These are phyloP conservation scores for Morelia viridis DNA, from an alignment of 2,797 vertebrate species.

Conservation along the genomic window DNA sequence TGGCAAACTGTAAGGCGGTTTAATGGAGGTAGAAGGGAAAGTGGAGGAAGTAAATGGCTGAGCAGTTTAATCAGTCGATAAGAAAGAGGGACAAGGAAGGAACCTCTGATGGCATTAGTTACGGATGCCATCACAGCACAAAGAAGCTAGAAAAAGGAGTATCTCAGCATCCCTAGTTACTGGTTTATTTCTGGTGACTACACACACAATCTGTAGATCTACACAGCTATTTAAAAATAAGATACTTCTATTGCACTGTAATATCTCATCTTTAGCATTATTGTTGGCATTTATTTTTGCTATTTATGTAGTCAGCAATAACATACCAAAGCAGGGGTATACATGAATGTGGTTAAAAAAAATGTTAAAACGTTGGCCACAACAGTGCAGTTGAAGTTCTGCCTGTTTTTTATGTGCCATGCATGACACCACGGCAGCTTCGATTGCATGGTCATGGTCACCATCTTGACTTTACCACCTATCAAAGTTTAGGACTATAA, in stretches of 20 bases:
- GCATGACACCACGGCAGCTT: neutral
- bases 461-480: neutral
- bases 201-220: neutral
- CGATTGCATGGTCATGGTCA: neutral
- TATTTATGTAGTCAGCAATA: neutral
- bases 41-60: neutral
- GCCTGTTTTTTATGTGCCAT: neutral
- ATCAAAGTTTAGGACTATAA: neutral
- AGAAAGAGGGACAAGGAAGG: neutral
- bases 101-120: neutral
- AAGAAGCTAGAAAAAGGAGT: neutral
- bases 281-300: neutral
- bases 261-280: neutral
- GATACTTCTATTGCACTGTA: neutral
- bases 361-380: neutral
- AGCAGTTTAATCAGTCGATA: neutral
- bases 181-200: neutral
- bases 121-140: neutral
- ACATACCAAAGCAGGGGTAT: neutral
- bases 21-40: neutral
- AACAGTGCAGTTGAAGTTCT: neutral
- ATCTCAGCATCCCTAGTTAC: neutral
- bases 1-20: neutral
- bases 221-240: neutral
- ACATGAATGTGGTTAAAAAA: neutral